Percentiles rank a stretch among this genome's conserved stretches.
These are phyloP conservation scores for Euschistus heros DNA, from an alignment of 1,140 invertebrate species.

Conservation along the genomic window DNA sequence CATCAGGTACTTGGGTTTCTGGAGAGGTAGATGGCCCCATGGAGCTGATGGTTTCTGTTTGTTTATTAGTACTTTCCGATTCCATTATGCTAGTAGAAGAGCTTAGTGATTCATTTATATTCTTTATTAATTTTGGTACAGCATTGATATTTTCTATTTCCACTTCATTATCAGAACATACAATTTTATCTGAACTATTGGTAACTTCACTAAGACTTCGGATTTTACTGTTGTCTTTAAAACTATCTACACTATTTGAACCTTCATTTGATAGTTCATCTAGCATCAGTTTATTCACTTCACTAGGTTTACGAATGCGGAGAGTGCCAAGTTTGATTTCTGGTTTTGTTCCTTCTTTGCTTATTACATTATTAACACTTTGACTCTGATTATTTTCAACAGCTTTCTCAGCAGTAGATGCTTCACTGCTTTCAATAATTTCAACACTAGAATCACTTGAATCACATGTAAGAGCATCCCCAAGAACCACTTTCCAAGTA, in stretches of 20 bases:
- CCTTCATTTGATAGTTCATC: neutral
- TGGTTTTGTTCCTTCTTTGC: neutral
- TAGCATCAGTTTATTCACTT: neutral
- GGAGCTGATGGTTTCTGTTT: too few relatives aligned
- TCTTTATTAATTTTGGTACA: too few relatives aligned
- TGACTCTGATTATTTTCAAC: too few relatives aligned
- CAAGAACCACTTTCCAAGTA: neutral
- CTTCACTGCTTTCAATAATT: neutral
- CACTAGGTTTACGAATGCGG: neutral
- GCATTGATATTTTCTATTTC: too few relatives aligned
- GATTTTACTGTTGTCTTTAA: too few relatives aligned
- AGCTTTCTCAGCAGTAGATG: too few relatives aligned
- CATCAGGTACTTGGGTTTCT: too few relatives aligned
- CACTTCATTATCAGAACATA: neutral
- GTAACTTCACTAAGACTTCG: neutral
- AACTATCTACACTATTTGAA: neutral
- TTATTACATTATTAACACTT: too few relatives aligned
- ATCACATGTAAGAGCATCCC: neutral
- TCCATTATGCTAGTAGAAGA: too few relatives aligned
- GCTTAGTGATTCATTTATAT: too few relatives aligned
- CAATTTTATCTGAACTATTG: neutral
- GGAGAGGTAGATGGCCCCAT: too few relatives aligned
- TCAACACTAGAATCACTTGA: slow-evolving; percentile 5
- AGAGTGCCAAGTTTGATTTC: neutral
- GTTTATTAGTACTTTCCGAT: too few relatives aligned